Base-by-base conservation (phyloP, 1,140 invertebrate genomes). In the Hetaerina americana region DNA sequence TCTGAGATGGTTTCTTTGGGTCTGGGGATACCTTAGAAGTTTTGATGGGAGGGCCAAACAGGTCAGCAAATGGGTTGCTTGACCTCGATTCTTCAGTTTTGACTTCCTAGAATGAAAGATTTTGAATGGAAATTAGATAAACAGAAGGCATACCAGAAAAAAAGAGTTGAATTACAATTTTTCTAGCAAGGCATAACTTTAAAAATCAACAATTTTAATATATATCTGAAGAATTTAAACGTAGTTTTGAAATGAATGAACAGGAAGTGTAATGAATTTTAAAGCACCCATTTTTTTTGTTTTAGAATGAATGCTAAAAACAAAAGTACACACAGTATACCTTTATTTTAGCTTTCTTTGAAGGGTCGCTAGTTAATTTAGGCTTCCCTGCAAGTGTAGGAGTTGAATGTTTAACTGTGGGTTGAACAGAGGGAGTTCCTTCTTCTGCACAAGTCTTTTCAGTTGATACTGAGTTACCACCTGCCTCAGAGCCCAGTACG, bases 41-140 rank as follows among this genome's bases (percentile, higher is more conserved):
- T 77, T 91, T 92, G 72, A 94, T 89, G 0, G 92, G 91, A 28
- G 88, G 80, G 0, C 92, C 92, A 82, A 94, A 94, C 68, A 95
- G 81, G 73, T 87, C 89, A 49, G 87, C 87, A 80, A 93, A 94
- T 68, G 87, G 86, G 76, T 85, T 88, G 73, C 85, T 86, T 76
- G 79, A 80, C 76, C 85, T 88, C 28, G 83, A 80, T 75, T 88
- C 88, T 25, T 87, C 84, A 70, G 84, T 80, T 70, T 69, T 28
- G 26, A 27, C 68, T n/a, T 69, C 26, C n/a, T 27, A 69, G 5
- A 12, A 69, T n/a, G 22, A 27, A 28, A 27, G 29, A n/a, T n/a
- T n/a, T n/a, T n/a, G n/a, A n/a, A n/a, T n/a, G n/a, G n/a, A n/a
- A n/a, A n/a, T n/a, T n/a, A n/a, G n/a, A n/a, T n/a, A n/a, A n/a